phyloP scores from a whole-genome alignment of 2,888 invertebrate genomes.

The Sisyra terminalis region DNA sequence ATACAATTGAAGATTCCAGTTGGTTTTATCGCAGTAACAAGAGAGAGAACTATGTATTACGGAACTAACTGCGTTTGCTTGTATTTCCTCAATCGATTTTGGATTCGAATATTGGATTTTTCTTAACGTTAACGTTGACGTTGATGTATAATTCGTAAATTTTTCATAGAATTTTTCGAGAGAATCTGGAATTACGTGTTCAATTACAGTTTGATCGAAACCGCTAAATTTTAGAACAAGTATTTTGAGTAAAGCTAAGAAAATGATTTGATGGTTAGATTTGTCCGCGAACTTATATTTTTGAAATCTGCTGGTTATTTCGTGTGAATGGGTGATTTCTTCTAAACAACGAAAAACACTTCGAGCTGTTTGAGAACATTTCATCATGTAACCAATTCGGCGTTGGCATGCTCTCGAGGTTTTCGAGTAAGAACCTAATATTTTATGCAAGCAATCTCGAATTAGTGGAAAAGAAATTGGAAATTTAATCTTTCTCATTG shows the following conservation, averaged over 20 bases:
- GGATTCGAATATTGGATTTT: slow-evolving; percentile 22
- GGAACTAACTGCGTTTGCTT: slow-evolving; percentile 34
- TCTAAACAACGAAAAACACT: slow-evolving; percentile 42
- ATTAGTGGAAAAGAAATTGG: slow-evolving; percentile 27
- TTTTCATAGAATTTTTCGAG: slow-evolving; percentile 20
- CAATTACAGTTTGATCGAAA: neutral
- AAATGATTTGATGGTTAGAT: slow-evolving; percentile 10
- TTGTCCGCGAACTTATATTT: neutral
- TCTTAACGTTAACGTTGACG: slow-evolving; percentile 9
- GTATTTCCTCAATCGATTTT: slow-evolving; percentile 29
- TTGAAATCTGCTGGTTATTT: slow-evolving; percentile 27
- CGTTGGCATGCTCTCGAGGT: slow-evolving; percentile 51
- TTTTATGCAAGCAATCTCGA: slow-evolving; percentile 37
- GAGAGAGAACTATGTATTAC: slow-evolving; percentile 50
- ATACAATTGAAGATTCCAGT: slow-evolving; percentile 48
- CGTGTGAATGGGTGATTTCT: slow-evolving; percentile 39
- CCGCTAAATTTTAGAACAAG: slow-evolving; percentile 3
- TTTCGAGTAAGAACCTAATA: slow-evolving; percentile 39
- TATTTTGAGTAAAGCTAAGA: slow-evolving; percentile 20
- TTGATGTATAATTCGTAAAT: slow-evolving; percentile 12
- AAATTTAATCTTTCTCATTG: slow-evolving; percentile 25
- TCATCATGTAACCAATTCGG: slow-evolving; percentile 41
- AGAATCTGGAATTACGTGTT: slow-evolving; percentile 20
- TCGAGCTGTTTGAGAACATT: slow-evolving; percentile 34
- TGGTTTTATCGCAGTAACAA: slow-evolving; percentile 39